A percentile compares a stretch with the other conserved stretches of the same genome.
phyloP scores from a whole-genome alignment of 2,888 invertebrate species.

The Calliopum simillimum region DNA sequence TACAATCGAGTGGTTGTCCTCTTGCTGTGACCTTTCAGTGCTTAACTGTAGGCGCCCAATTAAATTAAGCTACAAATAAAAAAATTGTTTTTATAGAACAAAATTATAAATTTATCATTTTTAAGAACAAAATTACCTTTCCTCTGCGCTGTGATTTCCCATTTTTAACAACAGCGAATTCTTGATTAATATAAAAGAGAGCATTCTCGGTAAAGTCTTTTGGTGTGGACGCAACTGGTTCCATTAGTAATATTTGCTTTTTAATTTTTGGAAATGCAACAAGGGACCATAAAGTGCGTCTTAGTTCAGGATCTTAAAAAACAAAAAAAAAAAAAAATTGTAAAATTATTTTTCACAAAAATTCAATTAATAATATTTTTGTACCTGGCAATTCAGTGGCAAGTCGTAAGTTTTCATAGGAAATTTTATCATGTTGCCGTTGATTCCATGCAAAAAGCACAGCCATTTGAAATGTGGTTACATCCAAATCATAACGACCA shows the following conservation, averaged over 20 bases:
- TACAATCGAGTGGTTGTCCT: conserved; percentile 98
- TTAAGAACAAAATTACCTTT: conserved; percentile 71
- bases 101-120: conserved; percentile 1
- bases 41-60: conserved; percentile 95
- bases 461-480: conserved; percentile 99
- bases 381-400: conserved; percentile 94
- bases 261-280: conserved; percentile 97
- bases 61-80: conserved; percentile 78
- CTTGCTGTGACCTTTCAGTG: conserved; percentile 94
- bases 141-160: conserved; percentile 94
- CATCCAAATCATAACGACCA: conserved; percentile 96
- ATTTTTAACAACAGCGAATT: conserved; percentile 95
- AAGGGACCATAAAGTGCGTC: conserved; percentile 95
- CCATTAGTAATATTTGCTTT: conserved; percentile 87
- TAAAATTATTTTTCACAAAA: not conserved
- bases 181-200: conserved; percentile 96
- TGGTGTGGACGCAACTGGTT: conserved; percentile 83
- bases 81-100: not conserved
- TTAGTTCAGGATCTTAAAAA: conserved; percentile 83
- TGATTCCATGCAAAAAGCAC: conserved; percentile 99
- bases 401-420: conserved; percentile 95
- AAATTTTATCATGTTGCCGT: conserved; percentile 89
- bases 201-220: conserved; percentile 96
- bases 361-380: conserved; percentile 8
- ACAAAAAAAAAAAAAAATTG: conserved; percentile 23